phyloP scores from a whole-genome alignment of 2,888 invertebrate species.

The Protonemura montana region DNA sequence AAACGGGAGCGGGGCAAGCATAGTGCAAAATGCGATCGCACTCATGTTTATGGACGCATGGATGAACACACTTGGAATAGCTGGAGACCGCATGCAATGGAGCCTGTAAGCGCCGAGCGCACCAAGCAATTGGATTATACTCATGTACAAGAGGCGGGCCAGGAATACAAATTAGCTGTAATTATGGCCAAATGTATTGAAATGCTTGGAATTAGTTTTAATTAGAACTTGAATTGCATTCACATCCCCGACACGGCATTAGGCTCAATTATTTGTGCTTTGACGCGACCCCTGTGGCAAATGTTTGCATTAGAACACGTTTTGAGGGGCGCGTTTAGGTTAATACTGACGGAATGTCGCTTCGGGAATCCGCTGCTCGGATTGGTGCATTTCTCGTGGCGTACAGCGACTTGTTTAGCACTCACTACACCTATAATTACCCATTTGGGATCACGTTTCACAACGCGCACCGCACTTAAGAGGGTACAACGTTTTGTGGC shows the following conservation, averaged over 20 bases:
- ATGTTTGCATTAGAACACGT: no score
- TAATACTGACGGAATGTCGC: background rate
- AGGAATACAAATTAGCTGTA: background rate
- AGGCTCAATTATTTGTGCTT: background rate
- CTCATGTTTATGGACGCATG: no score
- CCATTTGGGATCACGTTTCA: slow-evolving; percentile 20
- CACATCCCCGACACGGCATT: background rate
- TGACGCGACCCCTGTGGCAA: background rate
- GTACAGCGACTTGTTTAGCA: slow-evolving; percentile 9
- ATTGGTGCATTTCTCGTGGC: background rate
- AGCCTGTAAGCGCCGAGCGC: background rate
- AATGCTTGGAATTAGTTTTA: slow-evolving; percentile 43
- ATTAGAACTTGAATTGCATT: slow-evolving; percentile 38
- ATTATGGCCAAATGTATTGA: slow-evolving; percentile 35
- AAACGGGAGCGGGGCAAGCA: no score
- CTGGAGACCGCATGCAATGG: background rate
- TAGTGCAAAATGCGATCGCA: no score
- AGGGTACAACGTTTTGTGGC: background rate
- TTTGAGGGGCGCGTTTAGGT: no score
- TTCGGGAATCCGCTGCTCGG: background rate
- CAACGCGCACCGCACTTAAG: background rate
- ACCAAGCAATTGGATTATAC: background rate
- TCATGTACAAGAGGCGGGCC: background rate
- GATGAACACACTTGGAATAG: no score
- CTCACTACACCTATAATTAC: slow-evolving; percentile 1